Conservation (phyloP, 2,797 vertebrate genomes). For the Clarias fuscus region DNA sequence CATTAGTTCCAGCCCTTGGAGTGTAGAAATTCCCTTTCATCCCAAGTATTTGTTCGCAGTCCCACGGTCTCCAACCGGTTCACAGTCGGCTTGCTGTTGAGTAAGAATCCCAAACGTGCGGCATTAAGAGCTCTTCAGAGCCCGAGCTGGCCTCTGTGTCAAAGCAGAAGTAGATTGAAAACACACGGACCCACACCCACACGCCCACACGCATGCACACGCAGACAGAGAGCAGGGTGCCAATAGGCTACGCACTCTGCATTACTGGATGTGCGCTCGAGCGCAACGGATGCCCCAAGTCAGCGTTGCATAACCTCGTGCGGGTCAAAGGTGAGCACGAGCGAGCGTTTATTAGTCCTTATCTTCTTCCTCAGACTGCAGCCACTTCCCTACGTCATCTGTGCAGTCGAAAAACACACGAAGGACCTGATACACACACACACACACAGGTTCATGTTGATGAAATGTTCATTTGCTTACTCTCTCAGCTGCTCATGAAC, state of each 20-base stretch:
- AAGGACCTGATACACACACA: background rate
- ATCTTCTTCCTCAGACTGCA: conserved; percentile 27
- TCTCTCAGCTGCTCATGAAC: background rate
- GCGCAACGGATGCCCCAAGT: background rate
- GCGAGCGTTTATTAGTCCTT: conserved; percentile 24
- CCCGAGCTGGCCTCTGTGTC: background rate
- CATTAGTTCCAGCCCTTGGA: background rate
- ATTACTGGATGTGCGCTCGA: background rate
- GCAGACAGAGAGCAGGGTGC: background rate
- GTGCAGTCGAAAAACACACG: conserved; percentile 5
- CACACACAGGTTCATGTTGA: conserved; percentile 4
- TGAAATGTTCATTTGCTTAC: background rate
- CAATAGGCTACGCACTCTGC: background rate
- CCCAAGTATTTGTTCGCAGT: background rate
- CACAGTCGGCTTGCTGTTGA: background rate
- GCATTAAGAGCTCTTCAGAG: background rate
- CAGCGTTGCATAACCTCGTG: background rate
- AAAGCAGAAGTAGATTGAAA: conserved; percentile 1
- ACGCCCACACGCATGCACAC: background rate
- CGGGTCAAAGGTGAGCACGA: conserved; percentile 16
- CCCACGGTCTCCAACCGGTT: too few species aligned
- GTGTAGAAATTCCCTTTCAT: background rate
- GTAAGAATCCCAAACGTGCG: background rate
- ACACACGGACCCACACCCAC: background rate
- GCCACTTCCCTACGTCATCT: conserved; percentile 4